These are phyloP conservation scores for Drosophila sordidula DNA, from an alignment of 2,888 invertebrate species.

Conservation along the genomic window DNA sequence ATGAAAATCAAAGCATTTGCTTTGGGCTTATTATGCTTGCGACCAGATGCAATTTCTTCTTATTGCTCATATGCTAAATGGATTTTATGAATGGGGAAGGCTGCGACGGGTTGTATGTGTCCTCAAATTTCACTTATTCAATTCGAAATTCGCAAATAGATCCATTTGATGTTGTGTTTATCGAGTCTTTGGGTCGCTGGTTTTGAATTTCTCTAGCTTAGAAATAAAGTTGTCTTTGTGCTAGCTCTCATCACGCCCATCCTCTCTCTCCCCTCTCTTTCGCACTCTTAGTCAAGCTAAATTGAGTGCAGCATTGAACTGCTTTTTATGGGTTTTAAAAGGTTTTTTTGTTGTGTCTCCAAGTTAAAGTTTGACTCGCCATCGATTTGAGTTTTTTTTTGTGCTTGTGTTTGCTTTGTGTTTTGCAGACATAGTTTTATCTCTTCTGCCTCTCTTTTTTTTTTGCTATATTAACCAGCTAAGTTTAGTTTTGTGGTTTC, in stretches of 20 bases:
- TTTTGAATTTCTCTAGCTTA: constrained; percentile 53
- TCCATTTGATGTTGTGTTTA: constrained; percentile 61
- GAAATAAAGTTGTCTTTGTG: constrained; percentile 50
- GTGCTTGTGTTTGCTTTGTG: constrained; percentile 15
- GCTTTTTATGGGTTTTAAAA: constrained; percentile 58
- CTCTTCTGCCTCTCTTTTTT: neutral
- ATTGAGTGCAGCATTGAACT: constrained; percentile 59
- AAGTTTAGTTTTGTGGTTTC: constrained; percentile 9
- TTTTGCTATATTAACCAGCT: constrained; percentile 28
- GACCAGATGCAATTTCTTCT: constrained; percentile 41
- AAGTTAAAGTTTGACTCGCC: constrained; percentile 22
- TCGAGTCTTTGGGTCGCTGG: constrained; percentile 51
- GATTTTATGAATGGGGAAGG: constrained; percentile 23
- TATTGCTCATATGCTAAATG: constrained; percentile 49
- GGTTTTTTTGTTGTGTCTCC: constrained; percentile 18
- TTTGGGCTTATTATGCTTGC: constrained; percentile 59
- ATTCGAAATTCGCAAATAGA: constrained; percentile 52
- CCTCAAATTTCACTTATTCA: constrained; percentile 67
- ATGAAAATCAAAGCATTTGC: constrained; percentile 72
- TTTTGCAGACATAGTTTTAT: neutral
- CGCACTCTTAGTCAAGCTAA: constrained; percentile 16
- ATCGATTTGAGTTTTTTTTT: constrained; percentile 1
- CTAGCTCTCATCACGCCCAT: neutral
- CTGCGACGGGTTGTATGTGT: neutral
- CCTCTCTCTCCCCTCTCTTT: constrained; percentile 5